Conservation (phyloP, 2,113 vertebrate genomes). For the Brachypodius melanocephalos region DNA sequence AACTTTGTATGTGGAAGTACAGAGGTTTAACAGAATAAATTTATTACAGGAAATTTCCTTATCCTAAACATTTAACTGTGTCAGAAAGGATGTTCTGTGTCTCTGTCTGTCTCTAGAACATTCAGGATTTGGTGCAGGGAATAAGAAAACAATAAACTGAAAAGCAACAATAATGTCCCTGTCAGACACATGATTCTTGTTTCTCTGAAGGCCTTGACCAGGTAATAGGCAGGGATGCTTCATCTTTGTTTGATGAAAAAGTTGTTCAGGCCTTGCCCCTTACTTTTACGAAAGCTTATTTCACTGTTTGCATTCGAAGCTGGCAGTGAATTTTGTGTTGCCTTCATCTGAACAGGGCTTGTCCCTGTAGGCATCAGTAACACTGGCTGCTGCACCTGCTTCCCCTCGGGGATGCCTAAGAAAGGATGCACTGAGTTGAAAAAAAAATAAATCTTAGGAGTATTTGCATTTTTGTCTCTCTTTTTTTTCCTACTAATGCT, state of each 20-base stretch:
- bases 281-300: neutral
- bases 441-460: neutral
- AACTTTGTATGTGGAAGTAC: neutral
- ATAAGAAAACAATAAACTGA: neutral
- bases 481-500: neutral
- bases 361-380: neutral
- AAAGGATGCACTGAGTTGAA: neutral
- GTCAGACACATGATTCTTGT: neutral
- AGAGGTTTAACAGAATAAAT: neutral
- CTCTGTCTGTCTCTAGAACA: neutral
- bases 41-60: neutral
- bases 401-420: neutral
- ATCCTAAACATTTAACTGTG: neutral
- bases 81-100: neutral
- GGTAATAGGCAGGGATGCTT: neutral
- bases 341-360: neutral
- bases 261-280: neutral
- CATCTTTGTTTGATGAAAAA: neutral
- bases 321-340: neutral
- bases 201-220: neutral
- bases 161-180: neutral
- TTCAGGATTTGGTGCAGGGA: neutral
- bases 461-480: neutral
- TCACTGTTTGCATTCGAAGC: rapidly evolving
- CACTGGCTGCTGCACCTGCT: neutral